Percentiles rank a stretch among this genome's conserved stretches.
Evolutionary conservation across 2,797 vertebrate genomes (phyloP).

Genomic region (Clarias fuscus): DNA sequence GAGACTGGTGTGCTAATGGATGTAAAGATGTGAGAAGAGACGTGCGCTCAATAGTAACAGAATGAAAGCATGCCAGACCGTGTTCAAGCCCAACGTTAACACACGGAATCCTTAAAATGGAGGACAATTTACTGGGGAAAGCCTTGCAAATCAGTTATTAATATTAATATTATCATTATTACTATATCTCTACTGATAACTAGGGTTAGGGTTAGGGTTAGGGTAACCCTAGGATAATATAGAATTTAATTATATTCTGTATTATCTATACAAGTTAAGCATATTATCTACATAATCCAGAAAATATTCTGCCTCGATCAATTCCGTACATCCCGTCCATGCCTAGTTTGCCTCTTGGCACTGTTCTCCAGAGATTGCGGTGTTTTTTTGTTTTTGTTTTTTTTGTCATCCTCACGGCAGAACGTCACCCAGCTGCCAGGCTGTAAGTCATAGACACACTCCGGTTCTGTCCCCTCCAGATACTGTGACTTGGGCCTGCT

Average conservation of each 20-base stretch:
- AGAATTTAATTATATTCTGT: background rate
- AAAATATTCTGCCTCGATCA: background rate
- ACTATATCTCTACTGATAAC: background rate
- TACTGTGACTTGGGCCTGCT: background rate
- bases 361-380: background rate
- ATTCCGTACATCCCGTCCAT: background rate
- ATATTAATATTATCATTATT: background rate
- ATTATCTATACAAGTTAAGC: background rate
- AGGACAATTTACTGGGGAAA: background rate
- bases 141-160: background rate
- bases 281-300: background rate
- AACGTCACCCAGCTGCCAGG: background rate
- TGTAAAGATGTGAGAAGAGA: constrained; percentile 7
- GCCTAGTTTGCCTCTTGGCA: background rate
- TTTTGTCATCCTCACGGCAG: background rate
- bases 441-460: background rate
- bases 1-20: constrained; percentile 12
- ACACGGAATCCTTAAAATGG: background rate
- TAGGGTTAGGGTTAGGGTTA: too few species aligned
- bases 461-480: background rate
- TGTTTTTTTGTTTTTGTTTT: background rate
- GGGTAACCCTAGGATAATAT: too few species aligned
- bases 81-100: background rate
- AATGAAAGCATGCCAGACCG: background rate
- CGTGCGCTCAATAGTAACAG: background rate